A percentile compares a stretch with the other conserved stretches of the same genome.
phyloP scores from a whole-genome alignment of 2,113 vertebrate genomes.

The Gorsachius goisagi region DNA sequence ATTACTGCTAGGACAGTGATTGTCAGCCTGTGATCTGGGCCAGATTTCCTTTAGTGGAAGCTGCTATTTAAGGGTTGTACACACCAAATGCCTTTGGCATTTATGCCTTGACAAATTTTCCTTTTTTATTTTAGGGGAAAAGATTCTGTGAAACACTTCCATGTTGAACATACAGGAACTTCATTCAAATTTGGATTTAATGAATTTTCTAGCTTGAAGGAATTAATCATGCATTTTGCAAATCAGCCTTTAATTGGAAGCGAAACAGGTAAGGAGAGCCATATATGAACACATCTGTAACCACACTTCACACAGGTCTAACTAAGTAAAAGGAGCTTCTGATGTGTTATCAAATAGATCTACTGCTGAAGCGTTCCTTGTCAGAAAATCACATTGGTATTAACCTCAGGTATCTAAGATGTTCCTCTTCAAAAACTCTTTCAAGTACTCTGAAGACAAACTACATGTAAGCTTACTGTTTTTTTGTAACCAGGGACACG shows the following conservation, averaged over 20 bases:
- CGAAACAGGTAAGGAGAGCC: conserved; percentile 84
- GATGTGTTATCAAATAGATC: not conserved
- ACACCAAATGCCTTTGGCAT: not conserved
- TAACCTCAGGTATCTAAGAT: not conserved
- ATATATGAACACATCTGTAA: not conserved
- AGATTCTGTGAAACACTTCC: conserved; percentile 96
- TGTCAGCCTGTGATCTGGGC: not conserved
- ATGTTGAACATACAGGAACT: conserved; percentile 78
- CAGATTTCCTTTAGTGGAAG: not conserved
- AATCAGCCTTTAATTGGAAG: conserved; percentile 96
- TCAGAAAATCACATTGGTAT: not conserved
- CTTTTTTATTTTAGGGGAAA: conserved; percentile 81
- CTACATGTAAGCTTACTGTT: not conserved
- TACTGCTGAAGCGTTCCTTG: not conserved
- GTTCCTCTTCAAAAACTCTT: not conserved
- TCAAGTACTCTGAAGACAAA: not conserved
- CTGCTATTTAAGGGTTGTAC: not conserved
- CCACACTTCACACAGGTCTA: not conserved
- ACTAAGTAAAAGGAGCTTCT: not conserved
- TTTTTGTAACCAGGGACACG: not conserved
- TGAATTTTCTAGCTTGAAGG: conserved; percentile 84
- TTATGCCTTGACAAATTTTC: not conserved
- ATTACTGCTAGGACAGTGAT: not conserved
- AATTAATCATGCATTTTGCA: conserved; percentile 91
- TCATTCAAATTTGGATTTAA: conserved; percentile 91